Base-by-base conservation (phyloP, 2,888 invertebrate species). In the Alentia gelatinosa region DNA sequence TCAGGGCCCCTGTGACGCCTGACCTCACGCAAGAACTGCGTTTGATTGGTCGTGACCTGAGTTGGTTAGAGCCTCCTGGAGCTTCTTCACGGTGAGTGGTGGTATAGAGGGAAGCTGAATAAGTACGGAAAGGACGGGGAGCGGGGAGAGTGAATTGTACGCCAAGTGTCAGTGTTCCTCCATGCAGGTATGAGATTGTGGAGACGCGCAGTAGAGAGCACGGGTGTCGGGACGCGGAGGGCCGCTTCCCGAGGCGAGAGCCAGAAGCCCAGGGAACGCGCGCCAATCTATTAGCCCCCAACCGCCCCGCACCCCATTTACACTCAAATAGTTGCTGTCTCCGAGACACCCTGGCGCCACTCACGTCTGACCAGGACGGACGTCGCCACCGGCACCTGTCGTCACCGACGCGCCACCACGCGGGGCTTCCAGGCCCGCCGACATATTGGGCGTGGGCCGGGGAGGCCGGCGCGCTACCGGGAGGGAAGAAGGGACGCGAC, bases 251-350 rank as follows among this genome's bases (percentile, higher is more conserved):
- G 15, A n/a, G n/a, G n/a, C n/a, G n/a, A 19, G 56, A 42, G 47
- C 5, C 15, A 19, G 74, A 79, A 79, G 79, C 79, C 79, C 37
- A n/a, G 1, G 30, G 30, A 74, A 74, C 37, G 26, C 35, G 0
- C 79, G n/a, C 79, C 35, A 39, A 79, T 79, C 79, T 79, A 79
- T 79, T 79, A 79, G 79, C 79, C 79, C n/a, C n/a, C n/a, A n/a
- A n/a, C n/a, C n/a, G n/a, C n/a, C n/a, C n/a, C n/a, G n/a, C n/a
- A n/a, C n/a, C 79, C 37, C 79, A 79, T 79, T 37, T 79, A 79
- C 79, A 79, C 79, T 37, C 79, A 35, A 79, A 79, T 79, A 79
- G 79, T 79, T 35, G 79, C 79, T 79, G 79, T 79, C 79, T 33
- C 15, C 39, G 5, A 15, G 63, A 5, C 63, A 5, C 63, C 23